These are phyloP conservation scores for Calosoma granatense DNA, from an alignment of 1,140 invertebrate species.

Conservation along the genomic window DNA sequence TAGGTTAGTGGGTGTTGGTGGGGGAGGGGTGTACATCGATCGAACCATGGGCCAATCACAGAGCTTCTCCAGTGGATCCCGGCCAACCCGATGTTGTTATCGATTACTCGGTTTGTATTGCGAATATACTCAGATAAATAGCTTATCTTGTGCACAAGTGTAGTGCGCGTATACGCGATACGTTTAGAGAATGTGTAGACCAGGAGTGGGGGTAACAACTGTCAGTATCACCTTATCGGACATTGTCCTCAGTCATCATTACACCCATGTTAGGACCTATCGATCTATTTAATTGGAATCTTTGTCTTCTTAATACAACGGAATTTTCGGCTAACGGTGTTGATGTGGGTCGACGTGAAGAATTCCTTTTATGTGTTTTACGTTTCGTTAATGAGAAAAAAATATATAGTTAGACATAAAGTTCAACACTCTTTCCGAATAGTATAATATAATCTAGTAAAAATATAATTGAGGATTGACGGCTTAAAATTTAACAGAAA, in stretches of 20 bases:
- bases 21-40: background rate
- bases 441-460: too few species aligned
- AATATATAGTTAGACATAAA: too few species aligned
- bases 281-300: background rate
- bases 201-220: background rate
- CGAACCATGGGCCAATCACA: background rate
- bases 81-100: constrained; percentile 1
- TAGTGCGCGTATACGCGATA: background rate
- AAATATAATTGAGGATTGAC: too few species aligned
- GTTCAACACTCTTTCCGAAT: too few species aligned
- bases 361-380: too few species aligned
- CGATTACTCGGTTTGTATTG: background rate
- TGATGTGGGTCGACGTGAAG: too few species aligned
- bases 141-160: background rate
- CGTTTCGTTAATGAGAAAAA: too few species aligned
- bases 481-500: too few species aligned
- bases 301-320: background rate
- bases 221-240: background rate
- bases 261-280: background rate
- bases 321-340: too few species aligned
- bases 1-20: background rate
- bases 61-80: background rate
- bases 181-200: background rate
- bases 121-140: background rate
- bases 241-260: background rate